Evolutionary conservation across 2,888 invertebrate species (phyloP), one percentile per base, ranked within the genome.

Genomic region (Patella caerulea): DNA sequence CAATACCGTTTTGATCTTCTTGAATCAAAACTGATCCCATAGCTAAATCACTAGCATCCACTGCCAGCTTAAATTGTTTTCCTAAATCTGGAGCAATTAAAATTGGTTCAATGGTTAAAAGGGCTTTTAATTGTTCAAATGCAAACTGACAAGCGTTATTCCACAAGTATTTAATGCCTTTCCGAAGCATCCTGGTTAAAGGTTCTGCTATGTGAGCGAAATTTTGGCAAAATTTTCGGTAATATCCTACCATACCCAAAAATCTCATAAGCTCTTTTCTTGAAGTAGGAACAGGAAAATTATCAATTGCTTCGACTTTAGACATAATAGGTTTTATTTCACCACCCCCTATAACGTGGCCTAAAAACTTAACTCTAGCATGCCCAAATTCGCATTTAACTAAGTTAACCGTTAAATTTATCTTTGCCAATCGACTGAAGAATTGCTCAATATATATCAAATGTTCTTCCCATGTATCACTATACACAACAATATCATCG

Each of bases 51-150:
- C 82, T 83, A 9, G 84, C 86, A 82, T 86, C 85, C 1, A 84
- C 82, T 9, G 70, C 74, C 7, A 86, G 17, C 69, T 79, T 80
- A 75, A 84, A 82, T 17, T 72, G 77, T 71, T 79, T 59, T 1
- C 34, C 2, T 71, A 74, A 79, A 52, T 77, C 54, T 17, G 81
- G 72, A 29, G 78, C 72, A 52, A 15, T n/a, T 4, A 86, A 34
- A 29, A 84, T 77, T 2, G 82, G 83, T 29, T 59, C 14, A 34
- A 14, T 55, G 9, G 71, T 65, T 29, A 84, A 69, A 45, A 82
- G 34, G 0, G 65, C 14, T 71, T 90, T 91, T 71, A 89, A 80
- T 11, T 78, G 59, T 12, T 86, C 77, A 71, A 91, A 89, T 17
- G 88, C 85, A 2, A 76, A 52, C 73, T 89, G 81, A 77, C 88